A percentile compares a stretch with the other conserved stretches of the same genome.
phyloP scores from a whole-genome alignment of 2,888 invertebrate genomes.

The Amphiduros pacificus region DNA sequence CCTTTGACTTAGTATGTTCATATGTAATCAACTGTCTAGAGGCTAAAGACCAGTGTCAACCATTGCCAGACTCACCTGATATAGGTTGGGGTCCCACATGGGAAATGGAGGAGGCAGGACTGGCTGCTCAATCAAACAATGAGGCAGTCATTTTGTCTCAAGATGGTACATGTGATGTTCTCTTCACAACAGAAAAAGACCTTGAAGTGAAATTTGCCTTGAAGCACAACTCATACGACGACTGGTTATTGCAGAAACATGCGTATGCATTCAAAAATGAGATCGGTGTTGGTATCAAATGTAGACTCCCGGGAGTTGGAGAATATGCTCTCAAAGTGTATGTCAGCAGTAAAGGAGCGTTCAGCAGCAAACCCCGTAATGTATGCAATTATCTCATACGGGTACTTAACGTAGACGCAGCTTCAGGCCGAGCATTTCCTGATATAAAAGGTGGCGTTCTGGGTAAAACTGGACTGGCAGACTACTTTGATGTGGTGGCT shows the following conservation, averaged over 20 bases:
- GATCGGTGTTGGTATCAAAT: not conserved
- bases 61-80: not conserved
- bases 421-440: not conserved
- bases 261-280: not conserved
- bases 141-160: not conserved
- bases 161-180: not conserved
- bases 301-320: not conserved
- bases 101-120: not conserved
- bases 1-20: slow-evolving; percentile 8
- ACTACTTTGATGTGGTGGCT: not conserved
- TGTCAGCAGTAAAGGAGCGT: not conserved
- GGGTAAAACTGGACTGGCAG: not conserved
- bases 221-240: not conserved
- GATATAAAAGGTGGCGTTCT: not conserved
- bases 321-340: not conserved
- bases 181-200: not conserved
- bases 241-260: not conserved
- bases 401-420: too few relatives aligned
- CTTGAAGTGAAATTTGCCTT: not conserved
- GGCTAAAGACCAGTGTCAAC: not conserved
- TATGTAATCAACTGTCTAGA: slow-evolving; percentile 3
- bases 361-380: not conserved
- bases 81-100: not conserved
- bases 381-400: not conserved
- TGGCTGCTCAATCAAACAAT: not conserved